Percentiles rank a stretch among this genome's conserved stretches.
Evolutionary conservation across 2,113 vertebrate species (phyloP).

Genomic region (Cavia aperea): DNA sequence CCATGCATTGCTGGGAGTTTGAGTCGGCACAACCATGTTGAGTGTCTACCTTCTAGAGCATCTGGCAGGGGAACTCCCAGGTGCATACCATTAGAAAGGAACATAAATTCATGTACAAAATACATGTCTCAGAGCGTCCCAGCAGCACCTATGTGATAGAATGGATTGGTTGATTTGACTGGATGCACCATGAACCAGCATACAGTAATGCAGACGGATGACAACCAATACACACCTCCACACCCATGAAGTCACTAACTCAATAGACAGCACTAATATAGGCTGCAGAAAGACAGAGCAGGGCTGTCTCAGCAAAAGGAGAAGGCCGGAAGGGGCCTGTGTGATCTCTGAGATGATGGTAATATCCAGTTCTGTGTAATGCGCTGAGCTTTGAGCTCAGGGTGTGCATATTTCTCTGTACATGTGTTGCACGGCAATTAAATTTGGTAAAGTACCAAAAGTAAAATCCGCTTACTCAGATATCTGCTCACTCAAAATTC

Average conservation of each 20-base stretch:
- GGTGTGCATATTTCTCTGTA: background rate
- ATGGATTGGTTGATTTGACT: background rate
- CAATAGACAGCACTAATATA: background rate
- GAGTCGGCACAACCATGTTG: background rate
- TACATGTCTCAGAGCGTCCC: background rate
- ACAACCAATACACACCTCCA: background rate
- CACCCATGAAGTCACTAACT: background rate
- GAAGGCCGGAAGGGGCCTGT: background rate
- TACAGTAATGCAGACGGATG: too few relatives aligned
- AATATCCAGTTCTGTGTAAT: background rate
- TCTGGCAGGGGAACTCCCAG: background rate
- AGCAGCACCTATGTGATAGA: background rate
- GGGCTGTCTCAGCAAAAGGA: background rate
- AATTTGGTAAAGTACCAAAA: background rate
- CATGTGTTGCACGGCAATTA: background rate
- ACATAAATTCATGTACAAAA: background rate
- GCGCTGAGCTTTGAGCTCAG: background rate
- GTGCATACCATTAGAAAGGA: background rate
- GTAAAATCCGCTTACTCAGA: background rate
- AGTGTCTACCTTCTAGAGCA: background rate
- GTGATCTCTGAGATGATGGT: background rate
- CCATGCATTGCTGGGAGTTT: background rate
- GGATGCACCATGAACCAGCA: accelerated
- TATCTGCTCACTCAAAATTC: background rate
- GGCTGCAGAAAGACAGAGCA: background rate